Percentiles rank a stretch among this genome's conserved stretches.
phyloP scores from a whole-genome alignment of 2,113 vertebrate species.

The Oreotragus oreotragus region DNA sequence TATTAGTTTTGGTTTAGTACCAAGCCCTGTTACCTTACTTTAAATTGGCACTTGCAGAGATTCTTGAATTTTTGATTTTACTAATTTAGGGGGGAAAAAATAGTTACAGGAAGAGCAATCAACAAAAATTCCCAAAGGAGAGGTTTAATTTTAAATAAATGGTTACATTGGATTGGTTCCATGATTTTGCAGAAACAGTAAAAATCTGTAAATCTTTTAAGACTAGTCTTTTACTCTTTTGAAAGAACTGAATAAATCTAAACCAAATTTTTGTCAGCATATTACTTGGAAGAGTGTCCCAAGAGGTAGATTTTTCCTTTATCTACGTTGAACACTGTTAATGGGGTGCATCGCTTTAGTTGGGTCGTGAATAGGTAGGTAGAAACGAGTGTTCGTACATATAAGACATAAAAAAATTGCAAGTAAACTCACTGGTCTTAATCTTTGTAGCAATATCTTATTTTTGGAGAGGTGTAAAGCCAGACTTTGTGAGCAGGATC shows the following conservation, averaged over 20 bases:
- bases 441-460: background rate
- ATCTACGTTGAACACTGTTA: background rate
- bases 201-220: background rate
- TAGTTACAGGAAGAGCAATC: background rate
- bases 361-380: background rate
- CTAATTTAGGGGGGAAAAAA: background rate
- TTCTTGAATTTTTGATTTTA: background rate
- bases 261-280: background rate
- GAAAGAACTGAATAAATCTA: background rate
- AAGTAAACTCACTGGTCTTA: background rate
- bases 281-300: background rate
- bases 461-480: background rate
- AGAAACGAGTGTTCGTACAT: background rate
- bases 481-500: background rate
- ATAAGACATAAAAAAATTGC: background rate
- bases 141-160: conserved; percentile 11
- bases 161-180: background rate
- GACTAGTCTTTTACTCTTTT: background rate
- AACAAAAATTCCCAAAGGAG: background rate
- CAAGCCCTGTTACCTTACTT: background rate
- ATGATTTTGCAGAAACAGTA: conserved; percentile 17
- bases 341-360: background rate
- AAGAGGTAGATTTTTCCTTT: background rate
- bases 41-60: background rate
- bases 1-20: background rate